phyloP scores from a whole-genome alignment of 2,113 vertebrate species.

The Vulpes lagopus region DNA sequence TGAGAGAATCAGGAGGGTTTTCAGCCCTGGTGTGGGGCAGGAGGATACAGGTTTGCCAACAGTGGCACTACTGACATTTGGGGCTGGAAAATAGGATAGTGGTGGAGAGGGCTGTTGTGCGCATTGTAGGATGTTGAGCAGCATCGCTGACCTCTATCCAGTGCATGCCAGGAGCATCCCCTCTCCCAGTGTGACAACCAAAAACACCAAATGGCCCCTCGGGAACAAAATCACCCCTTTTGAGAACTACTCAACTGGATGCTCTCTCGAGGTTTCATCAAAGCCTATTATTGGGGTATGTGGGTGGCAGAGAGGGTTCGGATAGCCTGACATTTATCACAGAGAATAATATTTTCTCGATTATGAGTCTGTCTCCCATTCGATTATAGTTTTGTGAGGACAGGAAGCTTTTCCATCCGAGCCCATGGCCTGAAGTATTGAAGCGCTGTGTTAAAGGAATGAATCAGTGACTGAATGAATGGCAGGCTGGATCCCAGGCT shows the following conservation, averaged over 20 bases:
- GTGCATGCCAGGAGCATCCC: accelerated
- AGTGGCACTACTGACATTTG: not conserved
- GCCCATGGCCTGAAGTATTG: not conserved
- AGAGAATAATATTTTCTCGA: not conserved
- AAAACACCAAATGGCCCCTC: not conserved
- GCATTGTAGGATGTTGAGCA: not conserved
- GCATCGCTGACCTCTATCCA: not conserved
- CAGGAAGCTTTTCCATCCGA: not conserved
- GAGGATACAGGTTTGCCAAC: not conserved
- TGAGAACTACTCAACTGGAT: not conserved
- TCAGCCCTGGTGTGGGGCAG: not conserved
- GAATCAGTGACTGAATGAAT: not conserved
- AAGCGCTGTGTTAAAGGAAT: not conserved
- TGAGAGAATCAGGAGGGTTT: too few relatives aligned
- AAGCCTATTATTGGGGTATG: not conserved
- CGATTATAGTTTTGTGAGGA: not conserved
- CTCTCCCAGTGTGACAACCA: not conserved
- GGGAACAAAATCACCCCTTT: not conserved
- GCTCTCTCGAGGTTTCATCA: not conserved
- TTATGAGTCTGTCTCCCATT: not conserved
- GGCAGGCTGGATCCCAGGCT: not conserved
- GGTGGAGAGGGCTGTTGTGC: not conserved
- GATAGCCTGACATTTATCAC: too few relatives aligned
- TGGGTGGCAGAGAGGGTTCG: not conserved
- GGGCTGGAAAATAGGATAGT: not conserved